These are phyloP conservation scores for Caerostris extrusa DNA, from an alignment of 1,140 invertebrate genomes.

Conservation along the genomic window DNA sequence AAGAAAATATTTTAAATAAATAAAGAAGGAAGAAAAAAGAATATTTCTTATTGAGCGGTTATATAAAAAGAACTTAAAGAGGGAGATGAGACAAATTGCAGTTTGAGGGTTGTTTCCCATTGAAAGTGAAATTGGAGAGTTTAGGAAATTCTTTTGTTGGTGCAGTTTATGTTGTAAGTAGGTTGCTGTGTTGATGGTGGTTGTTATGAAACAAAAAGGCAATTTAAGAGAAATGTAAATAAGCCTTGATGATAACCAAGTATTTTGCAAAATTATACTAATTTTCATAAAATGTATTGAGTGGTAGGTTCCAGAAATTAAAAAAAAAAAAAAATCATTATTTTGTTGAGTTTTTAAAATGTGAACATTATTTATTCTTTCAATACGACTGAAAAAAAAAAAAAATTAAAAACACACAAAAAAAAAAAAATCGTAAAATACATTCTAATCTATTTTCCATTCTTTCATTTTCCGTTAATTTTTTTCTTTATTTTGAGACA, in stretches of 20 bases:
- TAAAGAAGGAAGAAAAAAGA: not conserved
- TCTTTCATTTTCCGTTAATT: no score
- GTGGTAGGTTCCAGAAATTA: not conserved
- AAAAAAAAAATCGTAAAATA: no score
- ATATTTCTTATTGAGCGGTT: not conserved
- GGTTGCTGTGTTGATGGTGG: not conserved
- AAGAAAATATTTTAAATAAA: not conserved
- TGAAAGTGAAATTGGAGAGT: not conserved
- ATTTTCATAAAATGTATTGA: not conserved
- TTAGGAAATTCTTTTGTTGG: not conserved
- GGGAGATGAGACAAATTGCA: slow-evolving; percentile 17
- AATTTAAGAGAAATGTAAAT: slow-evolving; percentile 6
- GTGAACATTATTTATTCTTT: no score
- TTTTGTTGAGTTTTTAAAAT: no score
- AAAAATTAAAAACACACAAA: no score
- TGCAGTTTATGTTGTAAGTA: not conserved
- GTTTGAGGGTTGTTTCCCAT: not conserved
- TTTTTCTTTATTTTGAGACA: no score
- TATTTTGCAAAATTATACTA: not conserved
- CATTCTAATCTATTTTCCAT: no score
- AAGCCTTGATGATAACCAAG: not conserved
- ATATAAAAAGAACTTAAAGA: slow-evolving; percentile 22
- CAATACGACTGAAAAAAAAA: no score
- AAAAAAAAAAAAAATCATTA: no score
- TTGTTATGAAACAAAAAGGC: not conserved